Evolutionary conservation across 2,797 vertebrate genomes (phyloP), one percentile per base, ranked within the genome.

Genomic region (Neosalanx taihuensis): DNA sequence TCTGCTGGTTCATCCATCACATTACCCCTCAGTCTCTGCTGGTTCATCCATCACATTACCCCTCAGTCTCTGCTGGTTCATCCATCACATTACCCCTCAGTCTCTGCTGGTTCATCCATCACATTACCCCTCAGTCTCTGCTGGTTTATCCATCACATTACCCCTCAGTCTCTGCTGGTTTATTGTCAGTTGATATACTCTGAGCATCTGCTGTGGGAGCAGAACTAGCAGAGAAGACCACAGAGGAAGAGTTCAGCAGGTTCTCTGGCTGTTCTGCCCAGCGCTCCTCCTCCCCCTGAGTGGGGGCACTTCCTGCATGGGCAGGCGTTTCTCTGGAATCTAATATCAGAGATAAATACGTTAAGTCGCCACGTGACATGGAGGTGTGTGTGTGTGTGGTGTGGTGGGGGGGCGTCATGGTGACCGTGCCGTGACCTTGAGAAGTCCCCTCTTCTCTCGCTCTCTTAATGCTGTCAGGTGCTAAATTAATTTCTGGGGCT

Each of bases 401-500:
- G 33, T 35, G 33, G 6, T 35, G 33, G 6, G 6, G 4, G 33
- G 33, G 33, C 1, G 59, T 33, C 72, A 72, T 46, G 62, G 35
- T 64, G 15, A 31, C 66, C 61, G 6, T 33, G 60, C 70, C 3
- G 18, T 37, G 66, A 77, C 74, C 72, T 60, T 46, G 69, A 68
- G 56, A 76, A 66, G 49, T 35, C 4, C 53, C 58, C 51, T 60
- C 51, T 67, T 51, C 12, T 18, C 18, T 18, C 18, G 4, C 18
- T n/a, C 51, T 2, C 51, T n/a, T 56, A 53, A 71, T 13, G 41
- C 65, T 41, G 60, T 35, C 35, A 58, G 71, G 76, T 67, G 60
- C 70, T 17, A 72, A 63, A 70, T 67, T 61, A 70, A 72, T 76
- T 77, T 57, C 74, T 63, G 64, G 58, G 71, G 64, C 64, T 64